These are phyloP conservation scores for Plebejus argus DNA, from an alignment of 2,888 invertebrate species.

Conservation along the genomic window DNA sequence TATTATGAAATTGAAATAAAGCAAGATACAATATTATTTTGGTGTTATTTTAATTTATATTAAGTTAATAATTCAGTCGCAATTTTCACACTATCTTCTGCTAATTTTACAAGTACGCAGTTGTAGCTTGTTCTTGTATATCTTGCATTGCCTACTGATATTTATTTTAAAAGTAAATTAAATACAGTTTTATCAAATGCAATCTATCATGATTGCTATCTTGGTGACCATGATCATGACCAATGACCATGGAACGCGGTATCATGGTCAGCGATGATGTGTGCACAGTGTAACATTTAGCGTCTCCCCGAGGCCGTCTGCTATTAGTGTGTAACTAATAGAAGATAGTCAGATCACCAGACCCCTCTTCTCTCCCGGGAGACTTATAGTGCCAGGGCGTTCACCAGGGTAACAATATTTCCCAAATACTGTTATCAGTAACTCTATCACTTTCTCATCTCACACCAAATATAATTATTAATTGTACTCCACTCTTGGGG, in stretches of 20 bases:
- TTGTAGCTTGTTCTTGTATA: too few relatives aligned
- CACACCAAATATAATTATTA: neutral
- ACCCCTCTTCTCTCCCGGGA: neutral
- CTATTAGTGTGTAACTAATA: neutral
- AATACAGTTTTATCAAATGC: neutral
- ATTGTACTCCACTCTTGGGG: neutral
- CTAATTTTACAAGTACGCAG: too few relatives aligned
- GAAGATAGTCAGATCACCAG: neutral
- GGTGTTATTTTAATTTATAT: too few relatives aligned
- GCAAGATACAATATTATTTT: too few relatives aligned
- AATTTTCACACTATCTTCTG: too few relatives aligned
- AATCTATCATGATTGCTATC: neutral
- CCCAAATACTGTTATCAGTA: neutral
- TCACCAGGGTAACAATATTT: neutral
- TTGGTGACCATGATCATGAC: neutral
- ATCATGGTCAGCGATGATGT: neutral
- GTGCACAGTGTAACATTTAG: neutral
- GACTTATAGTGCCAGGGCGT: neutral
- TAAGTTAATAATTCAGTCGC: too few relatives aligned
- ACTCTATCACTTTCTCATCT: slow-evolving; percentile 5
- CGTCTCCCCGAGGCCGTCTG: neutral
- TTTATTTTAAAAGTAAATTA: too few relatives aligned
- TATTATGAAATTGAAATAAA: too few relatives aligned
- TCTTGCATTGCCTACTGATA: too few relatives aligned
- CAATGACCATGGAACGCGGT: neutral